Base-by-base conservation (phyloP, 2,888 invertebrate species). In the Panopea generosa region DNA sequence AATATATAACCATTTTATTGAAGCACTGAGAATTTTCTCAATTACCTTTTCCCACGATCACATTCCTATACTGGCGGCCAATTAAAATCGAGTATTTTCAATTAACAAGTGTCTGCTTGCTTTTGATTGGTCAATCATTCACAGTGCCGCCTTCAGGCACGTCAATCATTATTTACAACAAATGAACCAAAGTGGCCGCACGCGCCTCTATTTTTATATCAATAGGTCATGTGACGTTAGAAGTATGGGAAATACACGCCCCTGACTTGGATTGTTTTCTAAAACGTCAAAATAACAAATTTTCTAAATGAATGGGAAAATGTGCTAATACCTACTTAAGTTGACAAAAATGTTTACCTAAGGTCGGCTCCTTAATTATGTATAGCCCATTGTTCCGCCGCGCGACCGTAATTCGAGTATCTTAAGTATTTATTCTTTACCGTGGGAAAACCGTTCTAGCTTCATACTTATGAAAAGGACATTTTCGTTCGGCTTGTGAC, bases 21-120 rank as follows among this genome's bases (percentile, higher is more conserved):
- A 61, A 69, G 69, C 83, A 86, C 83, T 90, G 90, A 87, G 90
- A 90, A 90, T 85, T 77, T 83, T 77, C 77, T 78, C 77, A 78
- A 82, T 79, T 72, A 81, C 79, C 71, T 82, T 76, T 90, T 90
- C 90, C 90, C 90, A 90, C 90, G 90, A 82, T 90, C 78, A 77
- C 77, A 82, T 83, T 74, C 82, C 84, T 68, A 62, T 29, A 84
- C 83, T 55, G 45, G 49, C 66, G 68, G 62, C 90, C 89, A 90
- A 90, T 89, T 82, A 68, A 45, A 65, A 55, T 33, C 38, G 22
- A 38, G 27, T 45, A 59, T 61, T 63, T 76, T 62, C 74, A 62
- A 52, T 68, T 60, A 75, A 77, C 81, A 75, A 72, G 77, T 77
- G 75, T 65, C 65, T 57, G 43, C 22, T n/a, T 20, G 9, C 2